phyloP scores from a whole-genome alignment of 2,888 invertebrate species.

The Druceiella hillmani region DNA sequence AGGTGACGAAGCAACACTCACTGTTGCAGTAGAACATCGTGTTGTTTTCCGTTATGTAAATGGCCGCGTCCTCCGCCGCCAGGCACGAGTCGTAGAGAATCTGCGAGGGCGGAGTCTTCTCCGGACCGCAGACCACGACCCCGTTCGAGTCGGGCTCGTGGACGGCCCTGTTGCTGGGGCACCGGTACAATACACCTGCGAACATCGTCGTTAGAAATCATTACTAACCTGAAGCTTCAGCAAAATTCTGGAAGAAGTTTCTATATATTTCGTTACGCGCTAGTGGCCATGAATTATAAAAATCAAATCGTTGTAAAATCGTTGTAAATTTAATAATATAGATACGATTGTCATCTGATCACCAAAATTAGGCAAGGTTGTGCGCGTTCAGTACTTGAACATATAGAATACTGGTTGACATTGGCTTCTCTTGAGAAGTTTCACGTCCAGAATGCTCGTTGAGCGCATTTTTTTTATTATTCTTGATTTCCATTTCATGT shows the following conservation, averaged over 20 bases:
- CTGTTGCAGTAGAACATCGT: conserved; percentile 47
- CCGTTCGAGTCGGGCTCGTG: conserved; percentile 45
- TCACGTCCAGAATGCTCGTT: no score
- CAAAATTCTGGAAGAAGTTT: not conserved
- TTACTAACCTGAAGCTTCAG: not conserved
- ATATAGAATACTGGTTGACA: no score
- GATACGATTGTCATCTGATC: no score
- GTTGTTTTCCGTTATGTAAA: conserved; percentile 35
- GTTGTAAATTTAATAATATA: no score
- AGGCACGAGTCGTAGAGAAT: conserved; percentile 42
- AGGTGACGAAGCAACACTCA: conserved; percentile 27
- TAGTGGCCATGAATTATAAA: no score
- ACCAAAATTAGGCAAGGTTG: no score
- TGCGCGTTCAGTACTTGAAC: no score
- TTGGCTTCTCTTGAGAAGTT: no score
- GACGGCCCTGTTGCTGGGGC: conserved; percentile 39
- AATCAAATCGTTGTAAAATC: no score
- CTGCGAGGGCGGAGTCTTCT: conserved; percentile 32
- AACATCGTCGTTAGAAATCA: not conserved
- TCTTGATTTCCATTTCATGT: no score
- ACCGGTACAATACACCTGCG: conserved; percentile 41
- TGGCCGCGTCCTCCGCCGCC: conserved; percentile 42
- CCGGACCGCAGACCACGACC: conserved; percentile 35
- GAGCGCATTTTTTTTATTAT: no score
- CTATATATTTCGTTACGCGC: no score